Evolutionary conservation across 2,888 invertebrate species (phyloP).

Genomic region (Oxyteleia sp.): DNA sequence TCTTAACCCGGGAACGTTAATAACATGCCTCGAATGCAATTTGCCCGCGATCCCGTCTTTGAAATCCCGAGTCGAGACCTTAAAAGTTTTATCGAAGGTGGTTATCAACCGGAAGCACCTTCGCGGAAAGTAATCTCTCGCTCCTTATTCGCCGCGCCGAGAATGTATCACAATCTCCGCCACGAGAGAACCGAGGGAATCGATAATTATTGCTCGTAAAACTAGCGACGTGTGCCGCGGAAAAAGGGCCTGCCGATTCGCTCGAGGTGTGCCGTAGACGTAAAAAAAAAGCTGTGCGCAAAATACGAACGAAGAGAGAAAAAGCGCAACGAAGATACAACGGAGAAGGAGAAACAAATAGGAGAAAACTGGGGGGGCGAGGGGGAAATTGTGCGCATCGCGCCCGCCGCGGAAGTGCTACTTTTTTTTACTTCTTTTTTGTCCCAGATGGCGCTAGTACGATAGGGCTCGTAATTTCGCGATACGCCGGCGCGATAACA

Average conservation of each 20-base stretch:
- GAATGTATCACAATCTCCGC: slow-evolving; percentile 81
- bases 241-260: slow-evolving; percentile 72
- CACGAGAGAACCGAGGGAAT: slow-evolving; percentile 65
- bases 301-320: slow-evolving; percentile 49
- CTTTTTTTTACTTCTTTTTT: too few relatives aligned
- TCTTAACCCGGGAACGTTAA: slow-evolving; percentile 80
- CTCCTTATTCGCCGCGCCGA: slow-evolving; percentile 30
- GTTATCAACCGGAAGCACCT: slow-evolving; percentile 83
- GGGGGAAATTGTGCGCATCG: slow-evolving; percentile 7
- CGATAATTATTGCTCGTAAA: slow-evolving; percentile 86
- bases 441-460: slow-evolving; percentile 54
- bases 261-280: slow-evolving; percentile 59
- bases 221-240: slow-evolving; percentile 80
- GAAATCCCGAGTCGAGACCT: slow-evolving; percentile 48
- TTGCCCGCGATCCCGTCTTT: slow-evolving; percentile 67
- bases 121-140: slow-evolving; percentile 73
- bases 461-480: slow-evolving; percentile 45
- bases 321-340: neutral
- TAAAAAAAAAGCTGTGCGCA: slow-evolving; percentile 37
- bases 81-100: slow-evolving; percentile 78
- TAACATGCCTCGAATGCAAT: slow-evolving; percentile 78
- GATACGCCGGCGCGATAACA: slow-evolving; percentile 57
- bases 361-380: slow-evolving; percentile 55
- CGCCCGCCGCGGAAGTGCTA: slow-evolving; percentile 31
- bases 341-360: slow-evolving; percentile 1